Evolutionary conservation across 2,797 vertebrate genomes (phyloP).

Genomic region (Phylloscopus collybita): DNA sequence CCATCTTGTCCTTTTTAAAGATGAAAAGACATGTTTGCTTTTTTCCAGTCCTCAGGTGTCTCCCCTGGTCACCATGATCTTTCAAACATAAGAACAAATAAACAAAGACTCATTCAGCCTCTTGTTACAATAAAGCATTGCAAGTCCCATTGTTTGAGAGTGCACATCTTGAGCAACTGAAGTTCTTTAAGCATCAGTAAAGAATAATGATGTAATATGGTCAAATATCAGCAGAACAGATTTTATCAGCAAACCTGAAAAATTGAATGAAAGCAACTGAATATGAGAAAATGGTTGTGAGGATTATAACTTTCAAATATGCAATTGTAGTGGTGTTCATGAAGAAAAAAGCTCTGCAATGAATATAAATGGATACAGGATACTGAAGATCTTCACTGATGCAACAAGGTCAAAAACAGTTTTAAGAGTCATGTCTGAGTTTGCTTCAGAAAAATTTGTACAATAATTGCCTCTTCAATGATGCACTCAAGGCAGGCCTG

Average conservation of each 20-base stretch:
- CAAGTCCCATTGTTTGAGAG: background rate
- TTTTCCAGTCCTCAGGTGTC: background rate
- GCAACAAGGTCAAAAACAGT: rapidly evolving
- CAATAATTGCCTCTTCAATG: background rate
- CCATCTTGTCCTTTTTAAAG: background rate
- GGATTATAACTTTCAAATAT: background rate
- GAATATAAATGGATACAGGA: background rate
- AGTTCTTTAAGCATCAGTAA: background rate
- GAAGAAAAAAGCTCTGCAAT: background rate
- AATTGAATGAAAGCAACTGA: background rate
- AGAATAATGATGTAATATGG: background rate
- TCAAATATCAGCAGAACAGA: background rate
- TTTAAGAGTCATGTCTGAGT: background rate
- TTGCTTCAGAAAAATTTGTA: background rate
- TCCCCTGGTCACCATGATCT: rapidly evolving
- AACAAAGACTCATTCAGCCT: background rate
- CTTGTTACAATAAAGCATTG: background rate
- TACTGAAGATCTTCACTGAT: rapidly evolving
- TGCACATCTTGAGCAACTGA: background rate
- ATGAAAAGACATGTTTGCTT: background rate
- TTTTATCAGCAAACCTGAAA: background rate
- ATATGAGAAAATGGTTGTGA: background rate
- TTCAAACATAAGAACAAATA: background rate
- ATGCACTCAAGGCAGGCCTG: background rate
- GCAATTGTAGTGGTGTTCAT: background rate